Evolutionary conservation across 2,888 invertebrate genomes (phyloP).

Genomic region (Agrochola litura): DNA sequence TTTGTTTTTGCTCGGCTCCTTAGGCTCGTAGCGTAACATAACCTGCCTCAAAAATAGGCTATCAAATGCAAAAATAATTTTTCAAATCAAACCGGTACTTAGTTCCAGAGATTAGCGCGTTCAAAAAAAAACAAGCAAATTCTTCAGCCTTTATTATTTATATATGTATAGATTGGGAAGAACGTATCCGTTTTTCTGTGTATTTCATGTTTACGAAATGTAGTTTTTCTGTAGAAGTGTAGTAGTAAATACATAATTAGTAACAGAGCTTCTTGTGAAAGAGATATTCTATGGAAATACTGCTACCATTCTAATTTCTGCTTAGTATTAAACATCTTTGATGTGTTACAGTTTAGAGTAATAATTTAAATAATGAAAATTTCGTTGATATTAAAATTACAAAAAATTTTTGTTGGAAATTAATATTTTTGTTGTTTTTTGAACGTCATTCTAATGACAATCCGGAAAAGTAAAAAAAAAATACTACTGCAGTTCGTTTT

Average conservation of each 20-base stretch:
- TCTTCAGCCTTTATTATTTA: too few relatives aligned
- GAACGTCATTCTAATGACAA: too few relatives aligned
- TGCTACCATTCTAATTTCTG: not conserved
- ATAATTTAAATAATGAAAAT: not conserved
- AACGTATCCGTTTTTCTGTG: conserved; percentile 34
- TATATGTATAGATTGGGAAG: conserved; percentile 10
- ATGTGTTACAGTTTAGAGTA: not conserved
- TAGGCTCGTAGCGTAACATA: not conserved
- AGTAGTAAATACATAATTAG: not conserved
- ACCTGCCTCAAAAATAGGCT: not conserved
- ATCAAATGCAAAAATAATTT: not conserved
- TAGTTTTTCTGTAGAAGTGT: not conserved
- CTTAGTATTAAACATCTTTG: not conserved
- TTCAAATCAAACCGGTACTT: not conserved
- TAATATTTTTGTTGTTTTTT: too few relatives aligned
- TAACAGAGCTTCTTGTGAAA: not conserved
- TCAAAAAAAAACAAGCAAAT: too few relatives aligned
- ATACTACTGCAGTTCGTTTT: too few relatives aligned
- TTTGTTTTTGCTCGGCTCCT: not conserved
- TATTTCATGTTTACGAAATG: conserved; percentile 27
- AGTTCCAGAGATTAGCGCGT: not conserved
- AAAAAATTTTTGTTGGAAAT: too few relatives aligned
- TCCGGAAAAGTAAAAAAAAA: too few relatives aligned
- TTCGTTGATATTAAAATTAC: too few relatives aligned
- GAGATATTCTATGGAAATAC: not conserved